A percentile compares a stretch with the other conserved stretches of the same genome.
These are phyloP conservation scores for Nothobranchius furzeri DNA, from an alignment of 2,113 vertebrate species.

Conservation along the genomic window DNA sequence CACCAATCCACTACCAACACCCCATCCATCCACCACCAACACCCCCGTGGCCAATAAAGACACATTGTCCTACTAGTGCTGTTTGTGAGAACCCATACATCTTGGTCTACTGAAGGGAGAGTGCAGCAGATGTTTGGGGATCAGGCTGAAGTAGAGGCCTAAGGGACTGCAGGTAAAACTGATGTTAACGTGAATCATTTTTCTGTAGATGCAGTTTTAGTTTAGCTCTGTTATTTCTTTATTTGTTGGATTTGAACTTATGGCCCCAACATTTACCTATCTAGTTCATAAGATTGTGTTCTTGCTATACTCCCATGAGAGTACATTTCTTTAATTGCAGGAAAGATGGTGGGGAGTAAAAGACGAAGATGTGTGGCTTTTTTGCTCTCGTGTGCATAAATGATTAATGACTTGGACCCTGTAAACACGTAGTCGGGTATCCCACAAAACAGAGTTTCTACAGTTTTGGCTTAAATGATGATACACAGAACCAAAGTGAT, in stretches of 20 bases:
- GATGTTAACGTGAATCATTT: conserved; percentile 53
- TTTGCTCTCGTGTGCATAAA: too few relatives aligned
- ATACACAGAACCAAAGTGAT: too few relatives aligned
- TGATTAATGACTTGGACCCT: too few relatives aligned
- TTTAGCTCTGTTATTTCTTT: background rate
- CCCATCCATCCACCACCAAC: conserved; percentile 19
- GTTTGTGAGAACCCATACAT: conserved; percentile 51
- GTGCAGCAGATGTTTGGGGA: conserved; percentile 60
- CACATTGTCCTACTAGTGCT: conserved; percentile 33
- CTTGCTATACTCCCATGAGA: too few relatives aligned
- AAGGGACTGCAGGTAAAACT: conserved; percentile 36
- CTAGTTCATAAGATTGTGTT: background rate
- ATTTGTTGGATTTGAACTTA: background rate
- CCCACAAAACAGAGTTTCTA: too few relatives aligned
- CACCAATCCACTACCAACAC: conserved; percentile 24
- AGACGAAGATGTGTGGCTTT: too few relatives aligned
- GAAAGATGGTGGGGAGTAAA: too few relatives aligned
- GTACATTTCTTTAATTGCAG: too few relatives aligned
- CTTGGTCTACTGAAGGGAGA: conserved; percentile 50
- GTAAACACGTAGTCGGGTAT: too few relatives aligned
- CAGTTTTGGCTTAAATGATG: too few relatives aligned
- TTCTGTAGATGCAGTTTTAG: conserved; percentile 20
- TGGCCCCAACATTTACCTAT: background rate
- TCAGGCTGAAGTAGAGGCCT: conserved; percentile 43
- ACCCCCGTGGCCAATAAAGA: conserved; percentile 45